Conservation (phyloP, 2,888 invertebrate genomes). For the Galerucella nymphaeae region DNA sequence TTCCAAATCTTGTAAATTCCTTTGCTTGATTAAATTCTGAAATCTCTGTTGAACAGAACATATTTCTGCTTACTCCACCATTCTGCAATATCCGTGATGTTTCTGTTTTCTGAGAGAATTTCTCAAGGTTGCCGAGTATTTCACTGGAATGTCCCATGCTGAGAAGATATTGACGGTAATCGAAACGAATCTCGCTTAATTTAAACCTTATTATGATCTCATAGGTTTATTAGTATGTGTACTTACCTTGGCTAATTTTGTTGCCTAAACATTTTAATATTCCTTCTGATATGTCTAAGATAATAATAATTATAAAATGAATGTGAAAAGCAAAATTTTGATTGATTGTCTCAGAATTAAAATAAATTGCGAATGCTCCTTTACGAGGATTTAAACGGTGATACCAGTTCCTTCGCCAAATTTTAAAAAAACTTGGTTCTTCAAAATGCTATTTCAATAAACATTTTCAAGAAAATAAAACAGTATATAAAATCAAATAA, state of each 20-base stretch:
- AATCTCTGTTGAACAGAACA: constrained; percentile 25
- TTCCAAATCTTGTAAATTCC: constrained; percentile 29
- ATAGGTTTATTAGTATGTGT: not conserved
- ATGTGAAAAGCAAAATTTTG: too few relatives aligned
- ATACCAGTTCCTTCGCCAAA: not conserved
- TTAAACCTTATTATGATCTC: not conserved
- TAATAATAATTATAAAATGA: too few relatives aligned
- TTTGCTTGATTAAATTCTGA: constrained; percentile 33
- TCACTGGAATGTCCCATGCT: not conserved
- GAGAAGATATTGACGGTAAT: not conserved
- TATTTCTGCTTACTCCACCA: constrained; percentile 10
- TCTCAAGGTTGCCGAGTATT: not conserved
- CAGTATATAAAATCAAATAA: too few relatives aligned
- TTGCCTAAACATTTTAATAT: too few relatives aligned
- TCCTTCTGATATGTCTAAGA: too few relatives aligned
- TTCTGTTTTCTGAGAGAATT: not conserved
- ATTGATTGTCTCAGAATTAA: too few relatives aligned
- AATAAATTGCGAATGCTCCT: not conserved
- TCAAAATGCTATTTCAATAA: too few relatives aligned
- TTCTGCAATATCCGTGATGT: not conserved
- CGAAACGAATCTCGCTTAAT: not conserved
- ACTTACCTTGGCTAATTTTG: not conserved
- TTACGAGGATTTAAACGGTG: not conserved
- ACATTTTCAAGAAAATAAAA: too few relatives aligned
- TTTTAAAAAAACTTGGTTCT: not conserved